Evolutionary conservation across 2,888 invertebrate species (phyloP).

Genomic region (Mythimna vitellina): DNA sequence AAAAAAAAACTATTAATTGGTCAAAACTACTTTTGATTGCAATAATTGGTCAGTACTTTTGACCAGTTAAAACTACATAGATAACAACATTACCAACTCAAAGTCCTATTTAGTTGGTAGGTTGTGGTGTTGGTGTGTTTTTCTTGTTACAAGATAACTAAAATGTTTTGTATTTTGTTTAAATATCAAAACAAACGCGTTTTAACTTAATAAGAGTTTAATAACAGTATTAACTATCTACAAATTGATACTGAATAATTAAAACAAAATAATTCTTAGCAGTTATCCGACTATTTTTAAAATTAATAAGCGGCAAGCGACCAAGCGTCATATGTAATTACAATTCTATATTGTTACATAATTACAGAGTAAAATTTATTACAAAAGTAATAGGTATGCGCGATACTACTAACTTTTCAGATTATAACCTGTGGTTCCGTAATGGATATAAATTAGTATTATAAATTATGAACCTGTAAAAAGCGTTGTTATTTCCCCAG

Average conservation of each 20-base stretch:
- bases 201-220: too few relatives aligned
- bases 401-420: conserved; percentile 8
- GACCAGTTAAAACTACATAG: too few relatives aligned
- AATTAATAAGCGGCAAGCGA: conserved; percentile 19
- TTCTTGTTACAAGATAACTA: too few relatives aligned
- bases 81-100: too few relatives aligned
- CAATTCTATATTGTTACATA: conserved; percentile 33
- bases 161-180: too few relatives aligned
- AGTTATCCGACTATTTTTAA: conserved; percentile 11
- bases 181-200: too few relatives aligned
- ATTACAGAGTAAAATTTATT: conserved; percentile 30
- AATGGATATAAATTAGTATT: conserved; percentile 56
- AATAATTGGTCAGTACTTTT: too few relatives aligned
- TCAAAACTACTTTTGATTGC: too few relatives aligned
- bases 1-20: too few relatives aligned
- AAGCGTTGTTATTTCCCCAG: conserved; percentile 28
- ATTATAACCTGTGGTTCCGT: conserved; percentile 36
- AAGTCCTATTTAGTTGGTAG: too few relatives aligned
- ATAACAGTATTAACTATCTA: background rate
- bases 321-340: conserved; percentile 9
- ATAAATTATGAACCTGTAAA: conserved; percentile 38
- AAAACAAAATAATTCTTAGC: conserved; percentile 2
- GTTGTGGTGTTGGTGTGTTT: too few relatives aligned
- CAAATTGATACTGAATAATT: background rate
- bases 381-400: conserved; percentile 16